Conservation (phyloP, 2,797 vertebrate species). For the Pteronotus mesoamericanus region DNA sequence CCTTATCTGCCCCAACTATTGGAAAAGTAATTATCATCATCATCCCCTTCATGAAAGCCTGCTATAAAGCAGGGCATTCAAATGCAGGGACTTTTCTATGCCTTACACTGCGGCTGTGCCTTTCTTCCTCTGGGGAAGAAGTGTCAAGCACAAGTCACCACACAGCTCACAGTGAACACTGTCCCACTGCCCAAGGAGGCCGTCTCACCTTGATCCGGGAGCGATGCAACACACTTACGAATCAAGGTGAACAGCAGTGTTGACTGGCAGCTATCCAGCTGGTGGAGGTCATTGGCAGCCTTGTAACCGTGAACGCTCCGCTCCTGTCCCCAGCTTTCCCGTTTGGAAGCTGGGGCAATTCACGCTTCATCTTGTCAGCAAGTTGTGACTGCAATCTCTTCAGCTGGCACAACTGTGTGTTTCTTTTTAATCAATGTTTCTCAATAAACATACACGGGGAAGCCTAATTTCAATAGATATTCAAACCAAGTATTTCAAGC, state of each 20-base stretch:
- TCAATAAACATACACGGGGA: slow-evolving; percentile 41
- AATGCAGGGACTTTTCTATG: background rate
- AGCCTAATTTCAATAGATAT: slow-evolving; percentile 29
- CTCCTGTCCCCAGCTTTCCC: slow-evolving; percentile 44
- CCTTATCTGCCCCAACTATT: background rate
- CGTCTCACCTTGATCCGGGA: background rate
- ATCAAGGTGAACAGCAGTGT: slow-evolving; percentile 9
- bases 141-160: background rate
- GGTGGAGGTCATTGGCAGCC: slow-evolving; percentile 23
- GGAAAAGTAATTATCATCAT: background rate
- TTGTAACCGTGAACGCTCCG: background rate
- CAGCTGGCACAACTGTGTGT: slow-evolving; percentile 39
- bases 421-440: background rate
- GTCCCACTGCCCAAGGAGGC: background rate
- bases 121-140: background rate
- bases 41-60: background rate
- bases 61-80: background rate
- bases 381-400: slow-evolving; percentile 36
- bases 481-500: background rate
- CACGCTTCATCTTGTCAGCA: slow-evolving; percentile 30
- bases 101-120: background rate
- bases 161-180: background rate
- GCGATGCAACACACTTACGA: slow-evolving; percentile 36
- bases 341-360: slow-evolving; percentile 40
- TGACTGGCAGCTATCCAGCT: background rate